Base-by-base conservation (phyloP, 2,888 invertebrate species). In the Sinodicranocentrus sp. region DNA sequence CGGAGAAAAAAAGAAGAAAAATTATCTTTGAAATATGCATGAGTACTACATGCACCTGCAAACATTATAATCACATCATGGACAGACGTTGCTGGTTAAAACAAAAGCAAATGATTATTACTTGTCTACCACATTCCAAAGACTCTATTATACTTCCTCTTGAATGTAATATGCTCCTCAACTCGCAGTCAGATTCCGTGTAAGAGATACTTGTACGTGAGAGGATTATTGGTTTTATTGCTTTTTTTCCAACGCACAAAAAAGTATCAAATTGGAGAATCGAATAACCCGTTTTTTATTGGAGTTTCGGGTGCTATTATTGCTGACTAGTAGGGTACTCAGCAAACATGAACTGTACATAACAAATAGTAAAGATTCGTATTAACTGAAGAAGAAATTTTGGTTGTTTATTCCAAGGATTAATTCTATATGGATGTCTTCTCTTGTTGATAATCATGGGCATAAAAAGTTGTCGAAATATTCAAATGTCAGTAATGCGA, bases 171-270 rank as follows among this genome's bases (percentile, higher is more conserved):
- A 25, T 63, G 44, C 5, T 48, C 19, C n/a, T n/a, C n/a, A n/a
- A n/a, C n/a, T n/a, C 21, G 25, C 17, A 75, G 43, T 48, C 65
- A 76, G 67, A 76, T 65, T 76, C 76, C 67, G 54, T 54, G 54
- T 33, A 52, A n/a, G n/a, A 63, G 76, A 76, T 65, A 54, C 6
- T n/a, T n/a, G 67, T 54, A 67, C 77, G 77, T 77, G 77, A 77
- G 57, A 15, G 77, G 67, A 77, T 77, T 77, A 77, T 77, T 77
- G 77, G 77, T 77, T 77, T 77, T 77, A 77, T 77, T 77, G 59
- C 67, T 77, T 65, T 59, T 61, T 6, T 57, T 39, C 39, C 39
- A 19, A 8, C 75, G 23, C 57, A 77, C 52, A 77, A 68, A 75
- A 54, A 68, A 19, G 43, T 68, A 77, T 67, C 67, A 43, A 77